Conservation (phyloP, 2,113 vertebrate species). For the Circaetus cinerascens region DNA sequence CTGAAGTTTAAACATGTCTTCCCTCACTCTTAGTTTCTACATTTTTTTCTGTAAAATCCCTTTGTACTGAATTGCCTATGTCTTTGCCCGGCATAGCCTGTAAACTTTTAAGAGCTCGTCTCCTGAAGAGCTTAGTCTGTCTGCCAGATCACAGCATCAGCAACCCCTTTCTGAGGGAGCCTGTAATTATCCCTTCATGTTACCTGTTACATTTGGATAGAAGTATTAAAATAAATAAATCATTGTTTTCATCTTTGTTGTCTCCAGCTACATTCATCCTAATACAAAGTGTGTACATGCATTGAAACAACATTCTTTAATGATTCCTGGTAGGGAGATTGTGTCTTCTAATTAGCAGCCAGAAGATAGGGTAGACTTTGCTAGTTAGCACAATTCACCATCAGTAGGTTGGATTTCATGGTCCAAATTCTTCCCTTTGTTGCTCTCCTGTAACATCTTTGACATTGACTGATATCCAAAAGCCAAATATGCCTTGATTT, state of each 20-base stretch:
- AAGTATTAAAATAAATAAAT: slow-evolving; percentile 21
- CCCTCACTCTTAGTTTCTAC: background rate
- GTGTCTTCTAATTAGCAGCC: background rate
- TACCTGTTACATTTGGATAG: background rate
- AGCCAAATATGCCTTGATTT: background rate
- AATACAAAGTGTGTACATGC: background rate
- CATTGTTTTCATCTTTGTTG: background rate
- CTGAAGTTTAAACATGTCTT: slow-evolving; percentile 42
- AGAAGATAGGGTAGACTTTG: background rate
- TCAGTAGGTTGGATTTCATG: background rate
- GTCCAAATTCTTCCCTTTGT: background rate
- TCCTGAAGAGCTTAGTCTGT: background rate
- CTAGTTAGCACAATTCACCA: background rate
- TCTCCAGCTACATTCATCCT: background rate
- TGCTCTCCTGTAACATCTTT: background rate
- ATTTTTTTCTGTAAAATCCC: background rate
- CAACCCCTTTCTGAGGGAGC: background rate
- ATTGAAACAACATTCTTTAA: background rate
- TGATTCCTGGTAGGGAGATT: background rate
- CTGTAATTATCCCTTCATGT: slow-evolving; percentile 2
- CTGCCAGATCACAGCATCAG: slow-evolving; percentile 15
- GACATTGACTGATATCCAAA: background rate
- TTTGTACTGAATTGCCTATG: background rate
- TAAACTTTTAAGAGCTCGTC: background rate
- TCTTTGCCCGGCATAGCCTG: background rate